Base-by-base conservation (phyloP, 2,888 invertebrate species). In the Thecocarcelia acutangulata region DNA sequence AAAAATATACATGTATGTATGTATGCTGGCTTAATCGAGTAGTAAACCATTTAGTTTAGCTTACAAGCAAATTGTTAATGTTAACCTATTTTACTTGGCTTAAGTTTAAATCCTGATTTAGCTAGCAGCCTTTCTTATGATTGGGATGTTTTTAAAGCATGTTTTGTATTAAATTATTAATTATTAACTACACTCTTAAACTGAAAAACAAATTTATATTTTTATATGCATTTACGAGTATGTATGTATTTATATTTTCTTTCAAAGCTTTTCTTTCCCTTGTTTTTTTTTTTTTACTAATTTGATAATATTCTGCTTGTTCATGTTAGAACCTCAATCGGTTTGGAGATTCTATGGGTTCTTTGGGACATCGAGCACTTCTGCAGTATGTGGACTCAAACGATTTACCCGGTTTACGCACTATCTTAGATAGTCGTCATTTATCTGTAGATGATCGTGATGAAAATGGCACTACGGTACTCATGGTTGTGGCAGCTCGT, bases 391-490 rank as follows among this genome's bases (percentile, higher is more conserved):
- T 97, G 90, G 94, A 94, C 89, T 94, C 94, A 90, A 96, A 97
- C 91, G 95, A 96, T 91, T 92, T 95, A 86, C 92, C 92, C 83
- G 96, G 95, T 87, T 92, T 97, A 83, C 95, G 96, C 88, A 93
- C 94, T 87, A 96, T 96, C 91, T 93, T 97, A 87, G 95, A 95
- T 88, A 96, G 94, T 90, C 96, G 95, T 88, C 94, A 96, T 91
- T 92, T 95, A 85, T 94, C 94, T 88, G 93, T 97, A 86, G 97
- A 97, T 91, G 97, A 97, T 91, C 93, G 94, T 87, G 97, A 97
- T 92, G 97, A 97, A 97, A 97, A 97, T 93, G 97, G 97, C 83
- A 95, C 96, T 82, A 98, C 98, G 61, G 96, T 97, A 68, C 95
- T 99, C 88, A 98, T 98, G 93, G 94, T 96, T 88, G 98, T 98